Evolutionary conservation across 2,888 invertebrate genomes (phyloP).

Genomic region (Hedya salicella): DNA sequence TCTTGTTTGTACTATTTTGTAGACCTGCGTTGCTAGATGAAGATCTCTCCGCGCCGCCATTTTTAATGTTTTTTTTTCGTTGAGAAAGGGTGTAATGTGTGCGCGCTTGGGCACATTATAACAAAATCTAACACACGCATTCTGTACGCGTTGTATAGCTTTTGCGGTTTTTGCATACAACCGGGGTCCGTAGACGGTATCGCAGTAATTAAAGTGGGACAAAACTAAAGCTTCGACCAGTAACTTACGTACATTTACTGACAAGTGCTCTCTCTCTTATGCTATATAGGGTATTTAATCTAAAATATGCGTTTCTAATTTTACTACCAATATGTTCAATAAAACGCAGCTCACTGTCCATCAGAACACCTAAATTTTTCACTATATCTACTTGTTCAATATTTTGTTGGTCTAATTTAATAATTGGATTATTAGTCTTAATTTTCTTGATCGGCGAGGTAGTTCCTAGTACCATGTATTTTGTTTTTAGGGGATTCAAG

Average conservation of each 20-base stretch:
- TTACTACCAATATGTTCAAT: neutral
- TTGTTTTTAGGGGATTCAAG: no score
- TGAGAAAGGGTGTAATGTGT: neutral
- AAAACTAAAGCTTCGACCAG: neutral
- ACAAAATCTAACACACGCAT: neutral
- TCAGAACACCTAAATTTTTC: neutral
- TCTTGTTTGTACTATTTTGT: no score
- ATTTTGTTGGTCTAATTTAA: neutral
- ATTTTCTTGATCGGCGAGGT: neutral
- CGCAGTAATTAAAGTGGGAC: slow-evolving; percentile 11
- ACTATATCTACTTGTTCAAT: neutral
- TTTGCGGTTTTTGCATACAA: neutral
- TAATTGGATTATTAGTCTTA: neutral
- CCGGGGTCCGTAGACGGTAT: neutral
- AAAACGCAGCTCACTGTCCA: no score
- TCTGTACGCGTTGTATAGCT: neutral
- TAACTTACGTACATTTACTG: neutral
- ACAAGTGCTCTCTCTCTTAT: neutral
- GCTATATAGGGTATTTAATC: neutral
- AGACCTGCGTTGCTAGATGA: neutral
- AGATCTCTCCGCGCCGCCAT: neutral
- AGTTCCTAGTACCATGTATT: slow-evolving; percentile 7
- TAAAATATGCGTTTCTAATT: slow-evolving; percentile 1
- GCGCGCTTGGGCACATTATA: neutral
- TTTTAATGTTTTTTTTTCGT: neutral